Evolutionary conservation across 2,888 invertebrate species (phyloP).

Genomic region (Mystacides longicornis): DNA sequence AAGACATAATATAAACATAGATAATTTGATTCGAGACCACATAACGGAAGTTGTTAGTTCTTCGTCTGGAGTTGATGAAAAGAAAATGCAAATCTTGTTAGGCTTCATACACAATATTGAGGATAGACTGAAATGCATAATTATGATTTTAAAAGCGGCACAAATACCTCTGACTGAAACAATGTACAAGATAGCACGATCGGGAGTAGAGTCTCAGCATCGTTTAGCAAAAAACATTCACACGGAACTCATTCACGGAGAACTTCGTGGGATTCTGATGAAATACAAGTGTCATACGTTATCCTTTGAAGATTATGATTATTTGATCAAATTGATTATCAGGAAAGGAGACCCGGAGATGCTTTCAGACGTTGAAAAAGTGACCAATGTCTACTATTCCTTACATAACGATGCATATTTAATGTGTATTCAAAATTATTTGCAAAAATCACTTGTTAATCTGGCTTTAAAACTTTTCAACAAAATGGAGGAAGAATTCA

Average conservation of each 20-base stretch:
- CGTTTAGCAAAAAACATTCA: conserved; percentile 9
- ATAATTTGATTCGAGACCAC: conserved; percentile 39
- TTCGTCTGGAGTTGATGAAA: conserved; percentile 32
- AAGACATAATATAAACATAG: conserved; percentile 40
- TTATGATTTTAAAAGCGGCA: conserved; percentile 21
- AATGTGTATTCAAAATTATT: conserved; percentile 19
- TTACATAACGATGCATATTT: conserved; percentile 23
- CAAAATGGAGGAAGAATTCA: conserved; percentile 14
- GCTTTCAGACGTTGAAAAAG: conserved; percentile 22
- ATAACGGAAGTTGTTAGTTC: conserved; percentile 40
- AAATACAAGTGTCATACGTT: conserved; percentile 24
- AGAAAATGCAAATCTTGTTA: conserved; percentile 22
- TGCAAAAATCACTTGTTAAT: conserved; percentile 15
- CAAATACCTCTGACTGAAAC: conserved; percentile 20
- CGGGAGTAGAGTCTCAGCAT: conserved; percentile 13
- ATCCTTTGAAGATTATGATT: conserved; percentile 21
- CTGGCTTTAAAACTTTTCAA: conserved; percentile 18
- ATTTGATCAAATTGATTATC: conserved; percentile 18
- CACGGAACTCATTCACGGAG: conserved; percentile 19
- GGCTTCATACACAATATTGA: conserved; percentile 19
- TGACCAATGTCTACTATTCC: conserved; percentile 18
- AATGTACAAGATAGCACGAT: conserved; percentile 16
- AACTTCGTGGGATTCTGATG: conserved; percentile 19
- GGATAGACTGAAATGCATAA: conserved; percentile 19
- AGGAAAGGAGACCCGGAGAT: conserved; percentile 20